A percentile compares a stretch with the other conserved stretches of the same genome.
Conservation (phyloP, 2,888 invertebrate genomes). For the Ellobium chinense region DNA sequence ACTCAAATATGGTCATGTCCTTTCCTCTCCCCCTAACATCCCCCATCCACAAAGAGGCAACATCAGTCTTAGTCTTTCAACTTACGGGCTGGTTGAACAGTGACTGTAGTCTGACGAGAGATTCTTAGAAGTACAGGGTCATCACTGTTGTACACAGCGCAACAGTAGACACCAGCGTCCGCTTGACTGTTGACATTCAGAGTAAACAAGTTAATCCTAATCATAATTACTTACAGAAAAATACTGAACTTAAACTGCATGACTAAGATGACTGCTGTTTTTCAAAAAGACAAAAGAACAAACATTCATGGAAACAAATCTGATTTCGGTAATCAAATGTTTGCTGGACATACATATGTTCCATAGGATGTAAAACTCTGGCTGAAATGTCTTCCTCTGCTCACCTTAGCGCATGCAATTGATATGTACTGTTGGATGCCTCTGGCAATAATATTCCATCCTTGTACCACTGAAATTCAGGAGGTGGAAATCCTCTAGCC, state of each 20-base stretch:
- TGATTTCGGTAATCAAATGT: too few relatives aligned
- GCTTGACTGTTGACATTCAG: slow-evolving; percentile 19
- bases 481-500: slow-evolving; percentile 77
- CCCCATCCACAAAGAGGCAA: too few relatives aligned
- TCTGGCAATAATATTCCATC: slow-evolving; percentile 39
- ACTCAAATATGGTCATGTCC: too few relatives aligned
- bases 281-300: too few relatives aligned
- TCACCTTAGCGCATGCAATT: slow-evolving; percentile 10
- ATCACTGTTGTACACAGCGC: slow-evolving; percentile 62
- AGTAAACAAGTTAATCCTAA: too few relatives aligned
- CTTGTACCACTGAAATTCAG: slow-evolving; percentile 75
- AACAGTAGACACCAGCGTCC: slow-evolving; percentile 63
- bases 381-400: neutral
- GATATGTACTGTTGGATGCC: slow-evolving; percentile 11
- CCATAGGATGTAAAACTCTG: too few relatives aligned
- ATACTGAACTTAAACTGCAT: too few relatives aligned
- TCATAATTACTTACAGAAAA: too few relatives aligned
- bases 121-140: slow-evolving; percentile 50
- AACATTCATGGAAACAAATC: too few relatives aligned
- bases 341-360: too few relatives aligned
- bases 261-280: too few relatives aligned
- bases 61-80: neutral
- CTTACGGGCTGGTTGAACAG: slow-evolving; percentile 26
- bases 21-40: too few relatives aligned
- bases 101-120: slow-evolving; percentile 50